phyloP scores from a whole-genome alignment of 2,113 vertebrate genomes.

The Colistium nudipinnis region DNA sequence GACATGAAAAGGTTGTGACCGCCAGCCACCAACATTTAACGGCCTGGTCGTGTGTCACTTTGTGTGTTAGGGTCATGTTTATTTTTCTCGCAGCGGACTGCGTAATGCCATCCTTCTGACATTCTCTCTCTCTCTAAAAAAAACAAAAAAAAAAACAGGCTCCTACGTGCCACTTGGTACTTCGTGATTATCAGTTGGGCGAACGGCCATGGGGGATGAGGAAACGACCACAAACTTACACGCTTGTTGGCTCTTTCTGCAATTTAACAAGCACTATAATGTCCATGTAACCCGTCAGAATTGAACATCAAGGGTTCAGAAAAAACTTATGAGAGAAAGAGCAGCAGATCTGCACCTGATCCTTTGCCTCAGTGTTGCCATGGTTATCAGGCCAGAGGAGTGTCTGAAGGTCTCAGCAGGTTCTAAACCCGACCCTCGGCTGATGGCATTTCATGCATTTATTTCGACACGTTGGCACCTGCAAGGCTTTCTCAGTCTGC shows the following conservation, averaged over 20 bases:
- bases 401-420: slow-evolving; percentile 31
- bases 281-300: background rate
- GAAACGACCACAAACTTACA: background rate
- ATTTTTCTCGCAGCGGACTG: slow-evolving; percentile 14
- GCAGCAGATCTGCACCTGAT: slow-evolving; percentile 4
- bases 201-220: slow-evolving; percentile 9
- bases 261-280: background rate
- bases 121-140: background rate
- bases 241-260: slow-evolving; percentile 3
- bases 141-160: slow-evolving; percentile 35
- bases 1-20: slow-evolving; percentile 60
- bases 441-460: slow-evolving; percentile 45
- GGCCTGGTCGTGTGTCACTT: slow-evolving; percentile 31
- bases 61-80: slow-evolving; percentile 2
- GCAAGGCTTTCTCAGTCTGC: slow-evolving; percentile 29
- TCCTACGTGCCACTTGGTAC: slow-evolving; percentile 35
- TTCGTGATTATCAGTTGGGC: slow-evolving; percentile 3
- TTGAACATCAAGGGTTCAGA: slow-evolving; percentile 15
- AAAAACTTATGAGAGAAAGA: slow-evolving; percentile 6
- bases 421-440: slow-evolving; percentile 21
- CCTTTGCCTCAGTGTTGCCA: slow-evolving; percentile 3
- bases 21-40: slow-evolving; percentile 52
- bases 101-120: slow-evolving; percentile 22
- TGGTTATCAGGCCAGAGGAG: slow-evolving; percentile 21
- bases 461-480: slow-evolving; percentile 53